These are phyloP conservation scores for Abrostola triplasia DNA, from an alignment of 2,888 invertebrate genomes.

Conservation along the genomic window DNA sequence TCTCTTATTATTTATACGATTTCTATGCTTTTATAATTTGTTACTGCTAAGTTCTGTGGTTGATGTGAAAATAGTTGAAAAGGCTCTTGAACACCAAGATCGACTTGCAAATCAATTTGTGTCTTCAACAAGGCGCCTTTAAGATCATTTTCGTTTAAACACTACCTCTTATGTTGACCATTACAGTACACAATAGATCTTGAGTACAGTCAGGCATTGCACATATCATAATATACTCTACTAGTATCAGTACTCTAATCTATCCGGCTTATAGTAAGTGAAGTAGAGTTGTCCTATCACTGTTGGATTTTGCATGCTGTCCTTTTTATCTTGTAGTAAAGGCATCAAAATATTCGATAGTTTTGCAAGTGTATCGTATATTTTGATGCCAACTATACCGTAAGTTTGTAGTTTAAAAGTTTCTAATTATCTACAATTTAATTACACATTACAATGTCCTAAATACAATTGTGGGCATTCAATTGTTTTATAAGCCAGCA, in stretches of 20 bases:
- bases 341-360: constrained; percentile 22
- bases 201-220: constrained; percentile 57
- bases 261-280: constrained; percentile 54
- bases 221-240: constrained; percentile 58
- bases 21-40: constrained; percentile 34
- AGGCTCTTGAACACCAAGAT: constrained; percentile 9
- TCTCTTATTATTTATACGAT: constrained; percentile 42
- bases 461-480: no score
- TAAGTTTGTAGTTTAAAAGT: constrained; percentile 15
- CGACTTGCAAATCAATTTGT: background rate
- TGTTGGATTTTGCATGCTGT: constrained; percentile 40
- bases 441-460: no score
- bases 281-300: constrained; percentile 35
- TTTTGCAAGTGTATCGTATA: constrained; percentile 14
- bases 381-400: constrained; percentile 26
- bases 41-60: constrained; percentile 17
- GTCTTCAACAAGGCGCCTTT: constrained; percentile 9
- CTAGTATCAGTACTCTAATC: constrained; percentile 56
- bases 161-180: constrained; percentile 45
- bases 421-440: background rate
- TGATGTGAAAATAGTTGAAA: constrained; percentile 37
- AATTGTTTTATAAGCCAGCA: no score
- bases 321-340: constrained; percentile 19
- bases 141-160: constrained; percentile 33
- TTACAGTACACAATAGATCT: constrained; percentile 58